Percentiles rank a stretch among this genome's conserved stretches.
These are phyloP conservation scores for Corydoras sp. DNA, from an alignment of 2,113 vertebrate species.

Conservation along the genomic window DNA sequence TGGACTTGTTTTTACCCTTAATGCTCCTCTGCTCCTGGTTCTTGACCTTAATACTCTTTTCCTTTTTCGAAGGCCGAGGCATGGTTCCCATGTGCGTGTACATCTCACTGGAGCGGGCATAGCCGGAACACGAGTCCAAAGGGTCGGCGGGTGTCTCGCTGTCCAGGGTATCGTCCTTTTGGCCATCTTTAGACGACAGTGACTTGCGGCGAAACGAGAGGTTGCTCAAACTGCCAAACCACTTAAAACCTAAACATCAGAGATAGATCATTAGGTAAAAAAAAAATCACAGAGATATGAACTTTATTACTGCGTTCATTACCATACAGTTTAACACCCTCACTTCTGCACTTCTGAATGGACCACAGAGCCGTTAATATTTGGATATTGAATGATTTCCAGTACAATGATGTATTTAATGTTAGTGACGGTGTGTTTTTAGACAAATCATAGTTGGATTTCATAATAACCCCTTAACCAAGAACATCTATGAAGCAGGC, in stretches of 20 bases:
- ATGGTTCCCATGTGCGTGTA: slow-evolving; percentile 91
- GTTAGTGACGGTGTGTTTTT: too few relatives aligned
- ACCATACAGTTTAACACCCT: too few relatives aligned
- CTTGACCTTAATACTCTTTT: slow-evolving; percentile 48
- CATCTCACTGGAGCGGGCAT: slow-evolving; percentile 80
- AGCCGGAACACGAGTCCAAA: slow-evolving; percentile 65
- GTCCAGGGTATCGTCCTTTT: not conserved
- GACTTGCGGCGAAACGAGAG: slow-evolving; percentile 68
- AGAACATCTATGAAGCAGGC: too few relatives aligned
- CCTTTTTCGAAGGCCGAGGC: slow-evolving; percentile 64
- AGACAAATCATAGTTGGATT: too few relatives aligned
- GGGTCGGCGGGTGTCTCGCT: slow-evolving; percentile 70
- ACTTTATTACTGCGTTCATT: too few relatives aligned
- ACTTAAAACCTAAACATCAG: slow-evolving; percentile 69
- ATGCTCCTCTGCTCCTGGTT: slow-evolving; percentile 32
- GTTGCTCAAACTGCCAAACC: slow-evolving; percentile 81
- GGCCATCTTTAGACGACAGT: slow-evolving; percentile 24
- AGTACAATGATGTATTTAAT: too few relatives aligned
- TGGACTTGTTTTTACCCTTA: slow-evolving; percentile 51
- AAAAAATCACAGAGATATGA: not conserved
- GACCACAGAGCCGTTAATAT: not conserved
- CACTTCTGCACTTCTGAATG: too few relatives aligned
- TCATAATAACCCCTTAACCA: too few relatives aligned
- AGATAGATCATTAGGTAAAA: not conserved
- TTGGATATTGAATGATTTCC: too few relatives aligned